A percentile compares a stretch with the other conserved stretches of the same genome.
Conservation (phyloP, 2,797 vertebrate species). For the Lophotriccus pileatus region DNA sequence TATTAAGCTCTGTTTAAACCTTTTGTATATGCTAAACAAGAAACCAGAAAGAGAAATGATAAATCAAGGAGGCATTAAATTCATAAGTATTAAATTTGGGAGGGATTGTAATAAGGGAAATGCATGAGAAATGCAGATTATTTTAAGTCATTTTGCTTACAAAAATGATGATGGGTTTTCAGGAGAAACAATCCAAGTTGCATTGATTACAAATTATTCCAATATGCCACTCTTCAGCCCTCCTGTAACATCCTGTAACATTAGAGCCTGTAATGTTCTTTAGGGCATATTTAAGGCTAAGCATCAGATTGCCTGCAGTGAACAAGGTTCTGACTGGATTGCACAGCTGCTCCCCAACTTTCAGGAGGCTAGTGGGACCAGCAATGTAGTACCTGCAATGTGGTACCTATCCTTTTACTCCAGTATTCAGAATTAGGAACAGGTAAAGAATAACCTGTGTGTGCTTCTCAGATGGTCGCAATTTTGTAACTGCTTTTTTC, state of each 20-base stretch:
- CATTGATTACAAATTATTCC: not conserved
- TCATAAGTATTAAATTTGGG: not conserved
- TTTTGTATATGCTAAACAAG: not conserved
- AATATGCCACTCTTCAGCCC: not conserved
- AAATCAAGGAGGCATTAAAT: not conserved
- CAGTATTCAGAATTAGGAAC: not conserved
- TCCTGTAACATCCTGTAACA: not conserved
- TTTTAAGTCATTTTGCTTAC: not conserved
- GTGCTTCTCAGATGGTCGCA: not conserved
- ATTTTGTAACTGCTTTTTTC: not conserved
- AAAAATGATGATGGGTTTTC: not conserved
- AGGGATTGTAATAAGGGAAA: not conserved
- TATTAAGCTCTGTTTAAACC: not conserved
- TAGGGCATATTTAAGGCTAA: not conserved
- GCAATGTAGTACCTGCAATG: not conserved
- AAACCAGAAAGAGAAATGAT: not conserved
- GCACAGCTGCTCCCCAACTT: not conserved
- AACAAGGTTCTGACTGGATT: not conserved
- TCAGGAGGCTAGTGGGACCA: not conserved
- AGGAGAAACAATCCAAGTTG: not conserved
- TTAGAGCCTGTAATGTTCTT: rapidly evolving
- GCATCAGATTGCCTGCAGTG: not conserved
- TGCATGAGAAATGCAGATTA: not conserved
- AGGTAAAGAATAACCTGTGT: not conserved
- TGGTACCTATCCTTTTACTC: not conserved